These are phyloP conservation scores for Nomada fabriciana DNA, from an alignment of 2,888 invertebrate species.

Conservation along the genomic window DNA sequence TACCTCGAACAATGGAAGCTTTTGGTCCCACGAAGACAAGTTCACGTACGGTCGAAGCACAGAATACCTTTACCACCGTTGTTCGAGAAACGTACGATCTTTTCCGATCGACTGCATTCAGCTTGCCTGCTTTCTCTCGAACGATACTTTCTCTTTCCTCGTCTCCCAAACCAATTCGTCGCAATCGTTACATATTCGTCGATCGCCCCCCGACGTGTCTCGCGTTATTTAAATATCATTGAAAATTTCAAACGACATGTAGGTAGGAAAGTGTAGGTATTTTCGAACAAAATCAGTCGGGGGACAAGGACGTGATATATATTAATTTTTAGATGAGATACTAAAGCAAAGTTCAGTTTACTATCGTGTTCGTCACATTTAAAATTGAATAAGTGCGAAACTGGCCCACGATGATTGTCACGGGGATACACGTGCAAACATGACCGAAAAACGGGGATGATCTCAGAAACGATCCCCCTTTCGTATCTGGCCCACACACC, in stretches of 20 bases:
- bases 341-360: slow-evolving; percentile 38
- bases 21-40: slow-evolving; percentile 52
- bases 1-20: slow-evolving; percentile 61
- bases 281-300: slow-evolving; percentile 1
- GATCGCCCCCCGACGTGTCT: slow-evolving; percentile 17
- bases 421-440: slow-evolving; percentile 26
- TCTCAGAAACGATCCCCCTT: slow-evolving; percentile 44
- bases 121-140: slow-evolving; percentile 10
- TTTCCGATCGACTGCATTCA: slow-evolving; percentile 15
- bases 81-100: slow-evolving; percentile 39
- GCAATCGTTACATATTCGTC: slow-evolving; percentile 7
- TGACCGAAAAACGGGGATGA: slow-evolving; percentile 49
- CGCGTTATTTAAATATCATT: not conserved
- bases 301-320: not conserved
- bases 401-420: slow-evolving; percentile 20
- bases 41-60: slow-evolving; percentile 46
- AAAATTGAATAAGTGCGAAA: slow-evolving; percentile 15
- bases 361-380: slow-evolving; percentile 23
- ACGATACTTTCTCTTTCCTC: slow-evolving; percentile 1
- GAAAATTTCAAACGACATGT: not conserved
- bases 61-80: slow-evolving; percentile 26
- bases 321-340: not conserved
- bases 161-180: not conserved
- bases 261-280: no score
- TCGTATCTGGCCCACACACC: slow-evolving; percentile 67